Conservation (phyloP, 1,140 invertebrate genomes). For the Trypoxylus dichotomus region DNA sequence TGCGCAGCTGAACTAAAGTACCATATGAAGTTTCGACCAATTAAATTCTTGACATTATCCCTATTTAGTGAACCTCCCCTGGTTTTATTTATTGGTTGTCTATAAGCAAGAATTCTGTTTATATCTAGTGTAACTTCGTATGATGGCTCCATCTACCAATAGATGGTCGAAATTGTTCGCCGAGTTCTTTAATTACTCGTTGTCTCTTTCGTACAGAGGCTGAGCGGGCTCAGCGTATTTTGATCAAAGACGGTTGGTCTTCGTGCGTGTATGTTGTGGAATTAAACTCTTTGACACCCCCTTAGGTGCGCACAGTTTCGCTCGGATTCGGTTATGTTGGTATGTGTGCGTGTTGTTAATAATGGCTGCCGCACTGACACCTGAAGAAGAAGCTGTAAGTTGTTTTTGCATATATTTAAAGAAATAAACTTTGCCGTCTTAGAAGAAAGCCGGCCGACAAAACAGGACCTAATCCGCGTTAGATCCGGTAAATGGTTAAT, state of each 20-base stretch:
- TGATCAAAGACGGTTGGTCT: background rate
- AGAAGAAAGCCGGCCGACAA: background rate
- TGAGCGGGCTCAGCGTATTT: background rate
- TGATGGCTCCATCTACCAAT: background rate
- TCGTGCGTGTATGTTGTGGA: background rate
- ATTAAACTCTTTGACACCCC: constrained; percentile 14
- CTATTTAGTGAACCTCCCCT: no score
- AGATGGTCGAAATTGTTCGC: background rate
- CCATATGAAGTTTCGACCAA: no score
- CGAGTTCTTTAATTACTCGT: background rate
- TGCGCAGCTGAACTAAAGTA: no score
- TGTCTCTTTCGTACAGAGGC: background rate
- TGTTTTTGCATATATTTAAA: constrained; percentile 21
- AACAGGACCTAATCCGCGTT: background rate
- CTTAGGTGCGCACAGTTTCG: background rate
- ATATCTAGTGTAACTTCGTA: background rate
- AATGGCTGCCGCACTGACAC: constrained; percentile 42
- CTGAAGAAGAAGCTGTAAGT: constrained; percentile 44
- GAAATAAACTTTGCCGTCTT: background rate
- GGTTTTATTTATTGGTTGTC: no score
- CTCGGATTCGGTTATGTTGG: constrained; percentile 24
- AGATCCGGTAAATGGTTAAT: background rate
- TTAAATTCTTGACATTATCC: no score
- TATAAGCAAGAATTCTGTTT: no score
- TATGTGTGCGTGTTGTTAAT: constrained; percentile 34